Conservation (phyloP, 2,888 invertebrate genomes). For the Pristionchus entomophagus region DNA sequence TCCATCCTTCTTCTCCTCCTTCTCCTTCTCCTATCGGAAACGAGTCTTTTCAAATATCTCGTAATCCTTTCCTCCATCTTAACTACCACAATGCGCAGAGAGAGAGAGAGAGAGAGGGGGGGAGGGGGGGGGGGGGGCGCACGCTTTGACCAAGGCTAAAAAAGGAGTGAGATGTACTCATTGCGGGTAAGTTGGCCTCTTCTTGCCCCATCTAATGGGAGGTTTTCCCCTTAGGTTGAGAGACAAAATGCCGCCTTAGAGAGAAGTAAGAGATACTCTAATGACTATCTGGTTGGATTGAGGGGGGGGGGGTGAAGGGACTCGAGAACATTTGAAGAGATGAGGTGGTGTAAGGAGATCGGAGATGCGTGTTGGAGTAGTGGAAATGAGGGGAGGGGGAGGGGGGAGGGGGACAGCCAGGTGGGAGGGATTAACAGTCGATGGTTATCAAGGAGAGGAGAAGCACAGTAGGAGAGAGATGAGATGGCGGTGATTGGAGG, state of each 20-base stretch:
- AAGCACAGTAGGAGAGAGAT: slow-evolving; percentile 14
- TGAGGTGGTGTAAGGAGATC: slow-evolving; percentile 10
- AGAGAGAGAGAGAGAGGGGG: not conserved
- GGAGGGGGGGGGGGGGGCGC: not conserved
- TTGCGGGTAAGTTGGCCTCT: not conserved
- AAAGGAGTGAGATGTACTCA: slow-evolving; percentile 33
- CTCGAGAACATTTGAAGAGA: not conserved
- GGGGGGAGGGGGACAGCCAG: too few relatives aligned
- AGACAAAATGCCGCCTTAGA: slow-evolving; percentile 10
- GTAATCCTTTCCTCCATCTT: slow-evolving; percentile 27
- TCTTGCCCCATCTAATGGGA: slow-evolving; percentile 24
- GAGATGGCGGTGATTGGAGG: slow-evolving; percentile 14
- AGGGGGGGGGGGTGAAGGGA: not conserved
- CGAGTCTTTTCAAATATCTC: slow-evolving; percentile 31
- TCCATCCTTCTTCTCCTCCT: not conserved
- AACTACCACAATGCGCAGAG: slow-evolving; percentile 30
- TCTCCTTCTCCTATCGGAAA: slow-evolving; percentile 5
- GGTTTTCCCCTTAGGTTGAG: slow-evolving; percentile 41
- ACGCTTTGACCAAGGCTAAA: slow-evolving; percentile 8
- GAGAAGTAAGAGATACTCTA: slow-evolving; percentile 20
- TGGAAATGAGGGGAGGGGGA: too few relatives aligned
- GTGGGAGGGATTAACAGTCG: slow-evolving; percentile 32
- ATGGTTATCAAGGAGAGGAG: slow-evolving; percentile 24
- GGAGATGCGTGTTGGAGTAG: slow-evolving; percentile 20
- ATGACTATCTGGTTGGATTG: slow-evolving; percentile 1